Percentiles rank a stretch among this genome's conserved stretches.
Conservation (phyloP, 2,113 vertebrate genomes). For the Odontesthes bonariensis region DNA sequence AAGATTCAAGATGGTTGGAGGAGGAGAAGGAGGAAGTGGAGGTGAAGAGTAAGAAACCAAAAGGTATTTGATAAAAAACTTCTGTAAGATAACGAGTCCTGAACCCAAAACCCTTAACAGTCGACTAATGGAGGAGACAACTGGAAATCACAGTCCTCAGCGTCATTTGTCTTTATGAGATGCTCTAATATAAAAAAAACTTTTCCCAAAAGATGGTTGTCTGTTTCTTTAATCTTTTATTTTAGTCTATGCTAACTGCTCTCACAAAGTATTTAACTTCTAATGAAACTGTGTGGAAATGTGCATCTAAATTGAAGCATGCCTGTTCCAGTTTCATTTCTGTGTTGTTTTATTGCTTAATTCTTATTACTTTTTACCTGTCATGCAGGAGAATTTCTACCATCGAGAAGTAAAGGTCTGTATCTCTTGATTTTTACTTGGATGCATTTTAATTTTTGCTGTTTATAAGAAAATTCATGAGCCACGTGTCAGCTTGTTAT, state of each 20-base stretch:
- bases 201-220: neutral
- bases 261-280: neutral
- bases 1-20: constrained; percentile 72
- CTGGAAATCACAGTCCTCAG: neutral
- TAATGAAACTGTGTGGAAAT: neutral
- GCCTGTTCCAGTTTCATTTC: neutral
- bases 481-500: too few species aligned
- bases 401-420: constrained; percentile 81
- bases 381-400: constrained; percentile 80
- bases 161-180: neutral
- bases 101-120: constrained; percentile 18
- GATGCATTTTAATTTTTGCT: neutral
- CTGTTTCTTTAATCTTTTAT: neutral
- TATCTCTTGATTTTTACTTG: neutral
- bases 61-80: constrained; percentile 57
- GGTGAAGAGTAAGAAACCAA: constrained; percentile 63
- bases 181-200: neutral
- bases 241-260: neutral
- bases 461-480: too few species aligned
- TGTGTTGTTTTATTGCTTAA: neutral
- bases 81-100: neutral
- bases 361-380: neutral
- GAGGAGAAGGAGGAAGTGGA: constrained; percentile 54
- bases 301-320: neutral
- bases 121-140: neutral